phyloP scores from a whole-genome alignment of 1,140 invertebrate genomes.

The Hyles euphorbiae region DNA sequence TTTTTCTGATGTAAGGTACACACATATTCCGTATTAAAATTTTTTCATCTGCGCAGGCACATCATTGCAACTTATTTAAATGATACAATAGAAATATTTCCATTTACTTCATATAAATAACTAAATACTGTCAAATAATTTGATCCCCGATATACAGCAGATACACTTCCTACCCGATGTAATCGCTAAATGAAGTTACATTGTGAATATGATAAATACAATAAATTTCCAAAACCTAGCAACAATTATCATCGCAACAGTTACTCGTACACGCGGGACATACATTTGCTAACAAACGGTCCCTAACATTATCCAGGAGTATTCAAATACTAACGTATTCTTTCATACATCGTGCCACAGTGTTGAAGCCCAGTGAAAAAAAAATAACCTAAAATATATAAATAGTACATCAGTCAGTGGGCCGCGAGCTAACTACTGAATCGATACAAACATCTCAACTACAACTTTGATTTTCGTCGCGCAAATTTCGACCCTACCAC shows the following conservation, averaged over 20 bases:
- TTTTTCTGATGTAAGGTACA: too few relatives aligned
- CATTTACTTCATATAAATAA: constrained; percentile 11
- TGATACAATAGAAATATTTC: constrained; percentile 1
- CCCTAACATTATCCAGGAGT: too few relatives aligned
- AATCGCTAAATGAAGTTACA: not conserved
- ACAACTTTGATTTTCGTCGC: constrained; percentile 20
- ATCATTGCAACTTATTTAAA: too few relatives aligned
- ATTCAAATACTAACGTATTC: too few relatives aligned
- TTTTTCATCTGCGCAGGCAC: too few relatives aligned
- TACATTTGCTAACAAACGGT: too few relatives aligned
- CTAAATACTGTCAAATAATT: constrained; percentile 26
- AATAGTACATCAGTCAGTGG: constrained; percentile 42
- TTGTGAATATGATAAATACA: constrained; percentile 1
- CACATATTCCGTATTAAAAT: too few relatives aligned
- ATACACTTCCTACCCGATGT: not conserved
- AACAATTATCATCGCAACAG: too few relatives aligned
- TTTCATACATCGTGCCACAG: too few relatives aligned
- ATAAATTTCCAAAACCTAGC: too few relatives aligned
- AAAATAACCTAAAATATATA: constrained; percentile 36
- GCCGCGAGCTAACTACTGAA: constrained; percentile 17
- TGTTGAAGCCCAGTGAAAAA: too few relatives aligned
- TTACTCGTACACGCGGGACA: too few relatives aligned
- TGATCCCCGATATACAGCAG: constrained; percentile 14
- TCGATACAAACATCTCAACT: constrained; percentile 11
- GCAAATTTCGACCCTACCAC: not conserved